Percentiles rank a stretch among this genome's conserved stretches.
These are phyloP conservation scores for Tenrec ecaudatus DNA, from an alignment of 2,113 vertebrate genomes.

Conservation along the genomic window DNA sequence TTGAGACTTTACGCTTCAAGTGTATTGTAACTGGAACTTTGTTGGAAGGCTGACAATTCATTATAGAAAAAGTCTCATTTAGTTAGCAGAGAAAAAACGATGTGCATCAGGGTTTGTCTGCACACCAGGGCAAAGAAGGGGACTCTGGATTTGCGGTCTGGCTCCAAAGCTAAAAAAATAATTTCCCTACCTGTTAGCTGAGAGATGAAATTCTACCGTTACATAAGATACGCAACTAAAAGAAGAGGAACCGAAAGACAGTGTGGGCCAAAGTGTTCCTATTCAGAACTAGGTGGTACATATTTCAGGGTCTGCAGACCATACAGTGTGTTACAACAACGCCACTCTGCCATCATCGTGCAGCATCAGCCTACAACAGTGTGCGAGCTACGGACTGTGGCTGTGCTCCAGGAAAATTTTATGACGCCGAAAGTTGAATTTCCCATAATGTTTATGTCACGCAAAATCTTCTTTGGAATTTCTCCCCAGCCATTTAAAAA, in stretches of 20 bases:
- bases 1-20: not conserved
- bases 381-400: no score
- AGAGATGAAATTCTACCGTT: not conserved
- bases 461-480: not conserved
- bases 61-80: conserved; percentile 16
- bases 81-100: not conserved
- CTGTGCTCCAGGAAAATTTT: no score
- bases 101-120: not conserved
- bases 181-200: not conserved
- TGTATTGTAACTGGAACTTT: not conserved
- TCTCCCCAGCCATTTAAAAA: not conserved
- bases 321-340: not conserved
- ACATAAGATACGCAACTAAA: not conserved
- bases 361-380: not conserved
- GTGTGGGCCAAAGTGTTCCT: no score
- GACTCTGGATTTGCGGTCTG: not conserved
- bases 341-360: not conserved
- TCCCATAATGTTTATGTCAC: not conserved
- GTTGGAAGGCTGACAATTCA: not conserved
- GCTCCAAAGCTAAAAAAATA: not conserved
- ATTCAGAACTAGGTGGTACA: not conserved
- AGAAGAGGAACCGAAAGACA: not conserved
- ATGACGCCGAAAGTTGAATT: not conserved
- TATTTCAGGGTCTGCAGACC: not conserved
- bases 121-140: not conserved